Percentiles rank a stretch among this genome's conserved stretches.
Conservation (phyloP, 2,113 vertebrate genomes). For the Rhinichthys klamathensis region DNA sequence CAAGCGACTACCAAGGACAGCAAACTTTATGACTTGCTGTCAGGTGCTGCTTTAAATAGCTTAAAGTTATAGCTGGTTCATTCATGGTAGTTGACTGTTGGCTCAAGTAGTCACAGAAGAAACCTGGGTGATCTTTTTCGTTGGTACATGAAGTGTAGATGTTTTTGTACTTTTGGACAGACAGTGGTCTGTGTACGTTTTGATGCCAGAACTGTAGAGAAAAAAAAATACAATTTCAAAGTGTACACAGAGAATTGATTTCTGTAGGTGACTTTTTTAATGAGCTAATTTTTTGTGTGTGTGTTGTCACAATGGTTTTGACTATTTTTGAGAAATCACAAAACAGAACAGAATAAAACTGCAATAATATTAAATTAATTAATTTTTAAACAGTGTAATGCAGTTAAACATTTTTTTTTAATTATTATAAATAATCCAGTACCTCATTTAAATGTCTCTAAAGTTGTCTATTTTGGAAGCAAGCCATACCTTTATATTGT, state of each 20-base stretch:
- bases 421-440: not conserved
- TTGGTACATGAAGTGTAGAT: not conserved
- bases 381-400: not conserved
- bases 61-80: constrained; percentile 56
- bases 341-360: not conserved
- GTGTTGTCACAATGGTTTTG: not conserved
- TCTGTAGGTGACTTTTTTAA: not conserved
- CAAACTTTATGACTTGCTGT: constrained; percentile 60
- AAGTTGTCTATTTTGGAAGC: not conserved
- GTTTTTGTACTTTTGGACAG: not conserved
- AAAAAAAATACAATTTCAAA: not conserved
- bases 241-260: not conserved
- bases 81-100: constrained; percentile 44
- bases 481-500: not conserved
- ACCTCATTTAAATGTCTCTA: not conserved
- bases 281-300: not conserved
- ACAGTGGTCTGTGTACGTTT: not conserved
- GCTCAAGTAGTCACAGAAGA: constrained; percentile 34
- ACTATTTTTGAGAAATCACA: not conserved
- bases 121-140: not conserved
- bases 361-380: not conserved
- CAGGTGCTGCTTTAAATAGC: constrained; percentile 68
- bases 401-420: not conserved
- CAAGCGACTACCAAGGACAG: constrained; percentile 68
- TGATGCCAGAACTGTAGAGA: not conserved